Conservation (phyloP, 92 coral and sea anemone species). For the Phenganax stokvisi region DNA sequence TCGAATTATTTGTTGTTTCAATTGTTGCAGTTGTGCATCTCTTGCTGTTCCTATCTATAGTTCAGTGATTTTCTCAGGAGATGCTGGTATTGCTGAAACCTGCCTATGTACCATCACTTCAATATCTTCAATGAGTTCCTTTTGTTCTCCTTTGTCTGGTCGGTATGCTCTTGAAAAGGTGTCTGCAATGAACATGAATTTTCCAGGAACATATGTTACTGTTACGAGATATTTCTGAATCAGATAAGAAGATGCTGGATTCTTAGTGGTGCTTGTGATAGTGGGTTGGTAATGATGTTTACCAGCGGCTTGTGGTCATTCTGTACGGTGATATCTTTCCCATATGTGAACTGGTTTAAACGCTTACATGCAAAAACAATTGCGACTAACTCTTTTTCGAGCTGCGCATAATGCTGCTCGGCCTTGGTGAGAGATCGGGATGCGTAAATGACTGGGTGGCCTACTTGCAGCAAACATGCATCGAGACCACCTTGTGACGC, state of each 20-base stretch:
- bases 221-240: conserved; percentile 40
- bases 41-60: conserved; percentile 30
- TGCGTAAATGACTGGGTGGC: conserved; percentile 50
- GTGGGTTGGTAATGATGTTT: conserved; percentile 45
- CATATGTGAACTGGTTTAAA: conserved; percentile 47
- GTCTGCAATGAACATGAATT: conserved; percentile 47
- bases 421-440: conserved; percentile 38
- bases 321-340: conserved; percentile 30
- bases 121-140: conserved; percentile 38
- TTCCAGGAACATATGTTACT: conserved; percentile 51
- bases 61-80: conserved; percentile 27
- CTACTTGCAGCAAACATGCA: conserved; percentile 52
- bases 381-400: conserved; percentile 48
- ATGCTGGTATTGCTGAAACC: conserved; percentile 37
- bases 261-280: conserved; percentile 44
- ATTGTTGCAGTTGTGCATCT: conserved; percentile 9
- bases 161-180: conserved; percentile 44
- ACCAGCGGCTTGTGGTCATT: conserved; percentile 56
- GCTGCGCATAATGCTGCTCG: conserved; percentile 42
- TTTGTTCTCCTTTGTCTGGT: conserved; percentile 30
- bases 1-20: conserved; percentile 1
- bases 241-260: conserved; percentile 49
- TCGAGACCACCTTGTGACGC: conserved; percentile 55
- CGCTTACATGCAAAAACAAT: conserved; percentile 44
- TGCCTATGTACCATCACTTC: conserved; percentile 37